These are phyloP conservation scores for Yponomeuta sedellus DNA, from an alignment of 2,888 invertebrate genomes.

Conservation along the genomic window DNA sequence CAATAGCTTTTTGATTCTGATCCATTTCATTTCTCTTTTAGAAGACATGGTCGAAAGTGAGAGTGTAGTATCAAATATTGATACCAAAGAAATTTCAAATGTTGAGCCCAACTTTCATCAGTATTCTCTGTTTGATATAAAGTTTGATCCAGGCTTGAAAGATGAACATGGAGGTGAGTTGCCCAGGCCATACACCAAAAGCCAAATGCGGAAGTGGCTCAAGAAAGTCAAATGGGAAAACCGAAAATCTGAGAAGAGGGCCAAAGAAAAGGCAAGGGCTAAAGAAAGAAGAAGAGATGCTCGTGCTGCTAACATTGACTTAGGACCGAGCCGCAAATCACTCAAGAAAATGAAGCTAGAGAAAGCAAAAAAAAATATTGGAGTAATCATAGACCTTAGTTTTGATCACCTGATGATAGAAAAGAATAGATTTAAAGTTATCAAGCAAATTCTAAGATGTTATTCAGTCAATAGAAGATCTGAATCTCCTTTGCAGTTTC, in stretches of 20 bases:
- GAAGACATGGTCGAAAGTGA: conserved; percentile 1
- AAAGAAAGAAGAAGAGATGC: conserved; percentile 83
- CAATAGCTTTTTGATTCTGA: neutral
- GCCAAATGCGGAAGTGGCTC: conserved; percentile 80
- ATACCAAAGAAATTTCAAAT: neutral
- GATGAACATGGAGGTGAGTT: conserved; percentile 61
- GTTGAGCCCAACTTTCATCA: conserved; percentile 35
- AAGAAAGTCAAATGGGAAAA: conserved; percentile 85
- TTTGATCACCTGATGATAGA: conserved; percentile 94
- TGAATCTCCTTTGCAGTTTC: conserved; percentile 85
- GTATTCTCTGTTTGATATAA: conserved; percentile 57
- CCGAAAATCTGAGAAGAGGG: conserved; percentile 81
- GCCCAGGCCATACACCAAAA: conserved; percentile 75
- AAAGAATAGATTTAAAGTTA: conserved; percentile 90
- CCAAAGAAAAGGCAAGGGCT: conserved; percentile 82
- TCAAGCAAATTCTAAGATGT: conserved; percentile 92
- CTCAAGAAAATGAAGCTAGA: conserved; percentile 84
- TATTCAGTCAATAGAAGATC: conserved; percentile 94
- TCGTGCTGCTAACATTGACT: conserved; percentile 80
- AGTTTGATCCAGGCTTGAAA: conserved; percentile 63
- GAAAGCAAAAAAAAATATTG: conserved; percentile 80
- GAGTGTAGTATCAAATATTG: neutral
- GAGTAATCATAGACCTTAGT: conserved; percentile 91
- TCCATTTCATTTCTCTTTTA: neutral
- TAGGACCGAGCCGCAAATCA: conserved; percentile 87